Percentiles rank a stretch among this genome's conserved stretches.
Conservation (phyloP, 1,140 invertebrate species). For the Drosophila paulistorum region DNA sequence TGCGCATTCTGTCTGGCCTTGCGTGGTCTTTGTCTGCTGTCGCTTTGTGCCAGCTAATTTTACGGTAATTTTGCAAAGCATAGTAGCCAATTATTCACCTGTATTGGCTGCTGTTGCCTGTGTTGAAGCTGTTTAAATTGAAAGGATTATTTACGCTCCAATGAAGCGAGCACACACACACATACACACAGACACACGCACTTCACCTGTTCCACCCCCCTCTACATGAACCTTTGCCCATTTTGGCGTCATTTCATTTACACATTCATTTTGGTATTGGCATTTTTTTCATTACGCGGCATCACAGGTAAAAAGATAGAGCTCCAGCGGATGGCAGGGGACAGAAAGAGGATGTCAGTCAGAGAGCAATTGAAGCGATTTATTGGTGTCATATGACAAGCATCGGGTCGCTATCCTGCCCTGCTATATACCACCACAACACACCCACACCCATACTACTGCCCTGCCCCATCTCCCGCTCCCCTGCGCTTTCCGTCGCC, state of each 20-base stretch:
- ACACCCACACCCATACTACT: not conserved
- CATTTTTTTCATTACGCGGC: conserved; percentile 73
- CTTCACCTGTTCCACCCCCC: not conserved
- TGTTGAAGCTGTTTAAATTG: conserved; percentile 67
- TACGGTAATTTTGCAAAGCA: conserved; percentile 78
- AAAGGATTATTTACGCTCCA: conserved; percentile 80
- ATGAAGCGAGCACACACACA: conserved; percentile 50
- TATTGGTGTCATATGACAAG: conserved; percentile 82
- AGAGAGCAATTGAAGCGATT: conserved; percentile 82
- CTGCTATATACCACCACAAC: not conserved
- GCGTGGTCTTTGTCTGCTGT: conserved; percentile 9
- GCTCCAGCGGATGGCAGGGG: not conserved
- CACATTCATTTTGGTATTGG: conserved; percentile 79
- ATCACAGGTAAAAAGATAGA: conserved; percentile 33
- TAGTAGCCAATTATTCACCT: conserved; percentile 77
- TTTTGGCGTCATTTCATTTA: conserved; percentile 62
- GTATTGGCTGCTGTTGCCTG: conserved; percentile 46
- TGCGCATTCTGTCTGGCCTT: not conserved
- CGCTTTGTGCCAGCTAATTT: conserved; percentile 67
- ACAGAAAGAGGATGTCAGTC: conserved; percentile 63
- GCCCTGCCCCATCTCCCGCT: not conserved
- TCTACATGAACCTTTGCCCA: not conserved
- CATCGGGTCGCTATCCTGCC: conserved; percentile 37
- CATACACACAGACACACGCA: conserved; percentile 23
- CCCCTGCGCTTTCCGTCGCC: not conserved